These are phyloP conservation scores for Drosophila ezoana DNA, from an alignment of 2,888 invertebrate species.

Conservation along the genomic window DNA sequence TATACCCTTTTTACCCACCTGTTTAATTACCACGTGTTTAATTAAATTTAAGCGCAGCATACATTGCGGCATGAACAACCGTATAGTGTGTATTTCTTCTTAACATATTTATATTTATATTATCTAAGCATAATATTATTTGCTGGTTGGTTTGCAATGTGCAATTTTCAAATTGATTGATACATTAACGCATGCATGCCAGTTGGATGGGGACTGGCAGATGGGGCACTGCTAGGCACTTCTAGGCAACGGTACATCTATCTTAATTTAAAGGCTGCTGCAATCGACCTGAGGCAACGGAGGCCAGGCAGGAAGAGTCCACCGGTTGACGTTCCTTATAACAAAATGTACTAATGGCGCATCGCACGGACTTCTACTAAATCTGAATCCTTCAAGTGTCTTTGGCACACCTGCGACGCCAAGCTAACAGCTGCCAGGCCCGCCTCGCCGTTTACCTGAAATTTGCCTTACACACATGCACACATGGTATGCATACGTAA, in stretches of 20 bases:
- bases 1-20: too few relatives aligned
- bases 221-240: constrained; percentile 7
- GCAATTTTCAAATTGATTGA: constrained; percentile 4
- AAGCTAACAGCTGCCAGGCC: constrained; percentile 6
- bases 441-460: constrained; percentile 64
- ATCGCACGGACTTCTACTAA: constrained; percentile 37
- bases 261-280: constrained; percentile 67
- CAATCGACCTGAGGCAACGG: constrained; percentile 32
- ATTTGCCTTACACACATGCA: constrained; percentile 62
- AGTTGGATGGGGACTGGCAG: background rate
- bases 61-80: too few relatives aligned
- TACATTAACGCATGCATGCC: constrained; percentile 9
- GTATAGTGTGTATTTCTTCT: too few relatives aligned
- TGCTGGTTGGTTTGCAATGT: too few relatives aligned
- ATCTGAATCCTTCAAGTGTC: constrained; percentile 74
- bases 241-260: constrained; percentile 51
- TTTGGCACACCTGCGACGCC: constrained; percentile 57
- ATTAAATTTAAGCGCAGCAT: too few relatives aligned
- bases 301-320: constrained; percentile 20
- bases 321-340: constrained; percentile 54
- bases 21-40: too few relatives aligned
- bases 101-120: too few relatives aligned
- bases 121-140: too few relatives aligned
- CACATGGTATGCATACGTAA: background rate
- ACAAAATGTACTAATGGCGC: constrained; percentile 58